Evolutionary conservation across 2,888 invertebrate genomes (phyloP).

Genomic region (Lasioglossum calceatum): DNA sequence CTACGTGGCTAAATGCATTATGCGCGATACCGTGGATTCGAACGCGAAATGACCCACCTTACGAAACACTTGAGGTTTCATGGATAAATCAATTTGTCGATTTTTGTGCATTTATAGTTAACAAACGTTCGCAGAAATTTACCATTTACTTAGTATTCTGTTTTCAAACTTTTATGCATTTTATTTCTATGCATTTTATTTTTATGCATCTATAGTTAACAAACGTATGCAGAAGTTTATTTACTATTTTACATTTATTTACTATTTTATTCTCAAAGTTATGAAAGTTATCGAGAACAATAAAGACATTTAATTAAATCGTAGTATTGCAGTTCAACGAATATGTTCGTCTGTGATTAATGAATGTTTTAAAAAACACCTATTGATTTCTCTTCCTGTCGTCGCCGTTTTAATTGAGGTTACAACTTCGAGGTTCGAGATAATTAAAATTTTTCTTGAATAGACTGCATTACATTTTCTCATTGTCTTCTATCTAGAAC

Average conservation of each 20-base stretch:
- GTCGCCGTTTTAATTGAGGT: neutral
- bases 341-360: too few relatives aligned
- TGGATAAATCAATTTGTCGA: neutral
- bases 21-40: neutral
- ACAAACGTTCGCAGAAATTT: too few relatives aligned
- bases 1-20: conserved; percentile 33
- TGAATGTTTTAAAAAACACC: neutral
- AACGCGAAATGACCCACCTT: neutral
- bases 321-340: too few relatives aligned
- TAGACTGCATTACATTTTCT: neutral
- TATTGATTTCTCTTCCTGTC: neutral
- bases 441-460: neutral
- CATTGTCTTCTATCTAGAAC: neutral
- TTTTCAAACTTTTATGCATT: too few relatives aligned
- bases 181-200: neutral
- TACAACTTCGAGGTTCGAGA: neutral
- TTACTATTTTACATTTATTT: neutral
- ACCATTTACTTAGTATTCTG: too few relatives aligned
- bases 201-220: neutral
- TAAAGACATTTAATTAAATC: neutral
- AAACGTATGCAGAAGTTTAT: neutral
- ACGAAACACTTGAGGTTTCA: neutral
- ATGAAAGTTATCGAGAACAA: neutral
- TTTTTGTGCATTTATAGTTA: neutral
- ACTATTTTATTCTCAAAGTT: neutral